phyloP scores from a whole-genome alignment of 2,113 vertebrate species.

The Pogona vitticeps region DNA sequence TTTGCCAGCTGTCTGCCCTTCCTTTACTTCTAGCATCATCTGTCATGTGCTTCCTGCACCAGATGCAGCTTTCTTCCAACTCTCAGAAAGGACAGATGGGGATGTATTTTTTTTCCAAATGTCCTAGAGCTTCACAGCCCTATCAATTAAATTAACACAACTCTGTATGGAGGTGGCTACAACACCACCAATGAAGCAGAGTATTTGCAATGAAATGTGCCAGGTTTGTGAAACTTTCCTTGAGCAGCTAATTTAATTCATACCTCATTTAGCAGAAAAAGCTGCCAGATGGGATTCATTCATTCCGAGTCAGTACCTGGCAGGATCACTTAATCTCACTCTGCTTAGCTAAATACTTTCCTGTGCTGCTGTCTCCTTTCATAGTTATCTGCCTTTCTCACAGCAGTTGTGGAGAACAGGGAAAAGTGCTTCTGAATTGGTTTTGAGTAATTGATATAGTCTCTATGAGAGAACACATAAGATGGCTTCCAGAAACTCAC shows the following conservation, averaged over 20 bases:
- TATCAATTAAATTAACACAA: background rate
- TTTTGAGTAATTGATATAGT: too few relatives aligned
- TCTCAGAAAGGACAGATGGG: background rate
- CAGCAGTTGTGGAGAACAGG: background rate
- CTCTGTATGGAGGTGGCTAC: background rate
- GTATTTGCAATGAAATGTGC: background rate
- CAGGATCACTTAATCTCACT: background rate
- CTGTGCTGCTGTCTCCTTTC: background rate
- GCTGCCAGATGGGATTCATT: background rate
- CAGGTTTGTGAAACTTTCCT: background rate
- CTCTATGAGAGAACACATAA: too few relatives aligned
- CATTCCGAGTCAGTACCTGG: background rate
- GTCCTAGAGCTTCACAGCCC: background rate
- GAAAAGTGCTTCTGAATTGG: background rate
- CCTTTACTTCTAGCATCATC: too few relatives aligned
- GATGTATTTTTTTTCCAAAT: background rate
- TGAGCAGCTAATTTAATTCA: background rate
- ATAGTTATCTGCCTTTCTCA: background rate
- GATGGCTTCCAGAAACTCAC: too few relatives aligned
- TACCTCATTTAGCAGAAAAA: background rate
- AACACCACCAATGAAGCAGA: background rate
- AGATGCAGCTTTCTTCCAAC: background rate
- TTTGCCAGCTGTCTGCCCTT: background rate
- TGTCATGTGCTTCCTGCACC: background rate
- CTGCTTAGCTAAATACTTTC: background rate